Evolutionary conservation across 2,888 invertebrate genomes (phyloP).

Genomic region (Xestia sexstrigata): DNA sequence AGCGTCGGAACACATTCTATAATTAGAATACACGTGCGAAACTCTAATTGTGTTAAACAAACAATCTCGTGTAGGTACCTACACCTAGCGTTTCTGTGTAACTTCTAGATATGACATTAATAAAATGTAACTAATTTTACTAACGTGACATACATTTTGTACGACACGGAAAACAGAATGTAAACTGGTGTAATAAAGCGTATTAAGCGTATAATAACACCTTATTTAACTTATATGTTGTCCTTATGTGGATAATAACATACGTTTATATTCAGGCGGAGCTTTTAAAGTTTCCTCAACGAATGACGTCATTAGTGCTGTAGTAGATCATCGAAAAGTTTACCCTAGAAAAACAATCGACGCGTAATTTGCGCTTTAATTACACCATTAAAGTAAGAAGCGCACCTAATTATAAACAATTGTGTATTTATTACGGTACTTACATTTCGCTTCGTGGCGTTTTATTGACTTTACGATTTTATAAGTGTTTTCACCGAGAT

Average conservation of each 20-base stretch:
- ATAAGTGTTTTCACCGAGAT: constrained; percentile 61
- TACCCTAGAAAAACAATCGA: constrained; percentile 76
- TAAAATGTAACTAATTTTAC: constrained; percentile 59
- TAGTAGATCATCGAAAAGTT: constrained; percentile 67
- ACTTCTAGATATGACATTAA: constrained; percentile 73
- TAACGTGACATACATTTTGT: constrained; percentile 43
- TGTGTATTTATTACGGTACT: constrained; percentile 80
- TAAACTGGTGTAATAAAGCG: constrained; percentile 23
- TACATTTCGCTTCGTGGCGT: constrained; percentile 66
- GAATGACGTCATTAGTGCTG: constrained; percentile 37
- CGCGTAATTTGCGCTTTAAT: constrained; percentile 82
- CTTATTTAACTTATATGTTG: constrained; percentile 17
- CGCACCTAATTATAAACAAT: constrained; percentile 84
- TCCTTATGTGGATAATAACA: constrained; percentile 36
- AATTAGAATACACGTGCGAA: constrained; percentile 87
- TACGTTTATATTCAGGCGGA: constrained; percentile 26
- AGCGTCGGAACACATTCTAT: constrained; percentile 80
- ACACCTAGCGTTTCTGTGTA: constrained; percentile 79
- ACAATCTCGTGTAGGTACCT: constrained; percentile 80
- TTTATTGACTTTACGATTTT: constrained; percentile 65
- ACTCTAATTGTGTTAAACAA: constrained; percentile 89
- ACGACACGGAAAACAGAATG: constrained; percentile 9
- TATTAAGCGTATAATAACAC: constrained; percentile 35
- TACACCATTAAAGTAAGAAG: constrained; percentile 83
- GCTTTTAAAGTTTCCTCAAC: constrained; percentile 19